Evolutionary conservation across 2,113 vertebrate species (phyloP), one percentile per base, ranked within the genome.

Genomic region (Turdus rufiventris): DNA sequence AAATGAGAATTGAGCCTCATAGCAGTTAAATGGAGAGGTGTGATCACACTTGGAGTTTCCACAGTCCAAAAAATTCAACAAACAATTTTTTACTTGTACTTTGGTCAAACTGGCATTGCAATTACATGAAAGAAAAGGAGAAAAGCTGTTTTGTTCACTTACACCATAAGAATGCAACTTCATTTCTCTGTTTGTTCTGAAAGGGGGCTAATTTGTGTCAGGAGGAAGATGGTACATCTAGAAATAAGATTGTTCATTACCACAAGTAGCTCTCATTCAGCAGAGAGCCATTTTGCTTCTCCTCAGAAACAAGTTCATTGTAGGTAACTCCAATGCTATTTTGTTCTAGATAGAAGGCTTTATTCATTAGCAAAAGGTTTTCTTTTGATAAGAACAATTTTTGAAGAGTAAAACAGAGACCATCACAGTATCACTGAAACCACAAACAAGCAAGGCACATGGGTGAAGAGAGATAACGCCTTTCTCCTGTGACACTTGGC

Each of bases 291-390:
- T 67, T 91, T 66, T 66, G 14, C 12, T 73, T 54, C 51, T 84
- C 12, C 12, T 80, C 0, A 0, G 53, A 65, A 86, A 28, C 5
- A 1, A 40, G 67, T 74, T 71, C 2, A 1, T 19, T 80, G 19
- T 11, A 47, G 61, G 23, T 36, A 63, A 25, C 14, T 47, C 42
- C 23, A 23, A 50, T 17, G 15, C 5, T 28, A 19, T 74, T 91
- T 75, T 85, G 33, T 87, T 75, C 18, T 60, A 88, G 4, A 43
- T 9, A 25, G 62, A 80, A 84, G 14, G 14, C 19, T 77, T 91
- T 61, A 34, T 26, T 45, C 31, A 40, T 73, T 54, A 60, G 23
- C 29, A 61, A 82, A 51, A 81, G 2, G 7, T 45, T 74, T 91
- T 53, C 38, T 54, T 76, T 20, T 42, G 12, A 10, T 29, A 72